phyloP scores from a whole-genome alignment of 2,797 vertebrate species.

The Typhlichthys eigenmanni region DNA sequence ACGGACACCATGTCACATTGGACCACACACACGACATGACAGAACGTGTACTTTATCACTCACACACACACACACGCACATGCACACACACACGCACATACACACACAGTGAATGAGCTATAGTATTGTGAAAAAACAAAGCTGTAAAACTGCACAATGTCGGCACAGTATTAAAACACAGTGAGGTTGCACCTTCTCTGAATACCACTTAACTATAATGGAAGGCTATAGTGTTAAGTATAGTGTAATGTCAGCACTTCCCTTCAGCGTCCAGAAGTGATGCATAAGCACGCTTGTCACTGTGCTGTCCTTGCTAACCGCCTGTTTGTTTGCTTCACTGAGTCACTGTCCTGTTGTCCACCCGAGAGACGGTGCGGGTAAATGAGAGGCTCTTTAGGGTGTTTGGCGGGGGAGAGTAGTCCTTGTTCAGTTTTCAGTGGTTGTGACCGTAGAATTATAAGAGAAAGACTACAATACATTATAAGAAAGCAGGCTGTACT shows the following conservation, averaged over 20 bases:
- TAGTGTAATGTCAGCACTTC: slow-evolving; percentile 14
- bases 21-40: slow-evolving; percentile 4
- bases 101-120: background rate
- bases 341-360: slow-evolving; percentile 2
- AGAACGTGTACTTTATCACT: slow-evolving; percentile 11
- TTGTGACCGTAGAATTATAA: slow-evolving; percentile 43
- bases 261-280: slow-evolving; percentile 30
- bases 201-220: background rate
- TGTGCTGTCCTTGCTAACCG: slow-evolving; percentile 15
- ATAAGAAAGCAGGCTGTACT: too few species aligned
- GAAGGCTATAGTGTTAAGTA: slow-evolving; percentile 10
- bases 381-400: slow-evolving; percentile 37
- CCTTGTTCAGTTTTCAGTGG: slow-evolving; percentile 29
- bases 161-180: too few species aligned
- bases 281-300: slow-evolving; percentile 26
- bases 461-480: too few species aligned
- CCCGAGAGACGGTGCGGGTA: slow-evolving; percentile 27
- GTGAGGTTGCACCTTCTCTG: too few species aligned
- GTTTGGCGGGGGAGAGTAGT: slow-evolving; percentile 29
- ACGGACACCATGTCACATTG: slow-evolving; percentile 23
- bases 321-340: slow-evolving; percentile 17
- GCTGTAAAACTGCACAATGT: too few species aligned
- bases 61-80: background rate
- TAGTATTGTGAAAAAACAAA: background rate
- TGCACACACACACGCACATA: background rate